A percentile compares a stretch with the other conserved stretches of the same genome.
Evolutionary conservation across 2,888 invertebrate genomes (phyloP).

Genomic region (Calameuta idolon): DNA sequence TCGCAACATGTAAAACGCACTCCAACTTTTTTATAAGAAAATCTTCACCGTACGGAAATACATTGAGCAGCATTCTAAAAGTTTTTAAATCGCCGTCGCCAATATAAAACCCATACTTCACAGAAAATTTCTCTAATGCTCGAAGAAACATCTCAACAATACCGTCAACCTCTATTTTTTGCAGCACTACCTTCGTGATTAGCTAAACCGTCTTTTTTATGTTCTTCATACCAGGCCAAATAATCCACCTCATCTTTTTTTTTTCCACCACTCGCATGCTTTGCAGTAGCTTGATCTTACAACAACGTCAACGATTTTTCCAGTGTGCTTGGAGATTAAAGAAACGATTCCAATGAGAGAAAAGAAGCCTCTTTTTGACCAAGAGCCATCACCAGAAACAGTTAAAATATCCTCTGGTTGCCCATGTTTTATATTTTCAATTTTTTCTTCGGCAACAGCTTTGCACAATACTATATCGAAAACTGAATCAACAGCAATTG

Average conservation of each 20-base stretch:
- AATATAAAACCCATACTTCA: constrained; percentile 30
- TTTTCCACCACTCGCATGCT: constrained; percentile 22
- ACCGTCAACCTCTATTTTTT: constrained; percentile 36
- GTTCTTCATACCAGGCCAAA: constrained; percentile 24
- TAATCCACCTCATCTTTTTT: constrained; percentile 21
- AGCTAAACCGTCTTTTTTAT: constrained; percentile 23
- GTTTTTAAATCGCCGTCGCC: constrained; percentile 38
- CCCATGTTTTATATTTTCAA: constrained; percentile 12
- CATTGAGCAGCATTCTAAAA: constrained; percentile 25
- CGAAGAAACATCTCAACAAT: constrained; percentile 30
- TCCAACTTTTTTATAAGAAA: constrained; percentile 21
- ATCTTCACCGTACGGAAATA: constrained; percentile 24
- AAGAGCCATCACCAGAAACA: constrained; percentile 33
- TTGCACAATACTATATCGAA: constrained; percentile 24
- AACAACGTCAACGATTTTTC: constrained; percentile 29
- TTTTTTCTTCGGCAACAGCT: constrained; percentile 28
- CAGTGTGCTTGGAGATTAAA: constrained; percentile 27
- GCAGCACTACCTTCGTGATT: constrained; percentile 34
- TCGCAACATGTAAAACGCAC: constrained; percentile 18
- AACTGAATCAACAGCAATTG: constrained; percentile 25
- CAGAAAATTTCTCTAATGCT: constrained; percentile 24
- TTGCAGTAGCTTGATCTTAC: constrained; percentile 30
- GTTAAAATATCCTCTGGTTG: constrained; percentile 23
- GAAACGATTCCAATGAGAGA: constrained; percentile 35
- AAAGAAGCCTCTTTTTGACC: constrained; percentile 33